Evolutionary conservation across 2,888 invertebrate species (phyloP), one percentile per base, ranked within the genome.

Genomic region (Drosophila bunnanda): DNA sequence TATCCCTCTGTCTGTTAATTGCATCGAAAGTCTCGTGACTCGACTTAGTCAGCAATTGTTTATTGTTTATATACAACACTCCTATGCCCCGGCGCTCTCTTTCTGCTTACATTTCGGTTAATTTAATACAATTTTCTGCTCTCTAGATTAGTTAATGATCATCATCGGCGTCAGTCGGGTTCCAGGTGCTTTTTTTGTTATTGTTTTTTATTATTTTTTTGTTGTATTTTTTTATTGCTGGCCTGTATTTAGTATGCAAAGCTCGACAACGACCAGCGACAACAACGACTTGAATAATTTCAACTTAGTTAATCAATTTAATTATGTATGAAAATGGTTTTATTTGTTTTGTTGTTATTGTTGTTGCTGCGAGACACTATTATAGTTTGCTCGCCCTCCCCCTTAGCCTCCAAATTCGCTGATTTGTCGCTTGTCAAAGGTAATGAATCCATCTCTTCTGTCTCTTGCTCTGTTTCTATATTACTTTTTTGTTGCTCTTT

Each of bases 51-150:
- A 78, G 75, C 66, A 56, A 57, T 50, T 66, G 54, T 46, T 55
- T 60, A 60, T 60, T 60, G 50, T 60, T 53, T 36, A 36, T 36
- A 36, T 32, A 22, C 28, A 17, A 22, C 28, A 17, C 61, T 54
- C 53, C 34, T 32, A 9, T 34, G 34, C 34, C 34, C 50, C 57
- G 13, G 4, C 32, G 32, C 32, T 32, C 50, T 38, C 32, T 53
- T 38, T 12, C 46, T 25, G 43, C 30, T 53, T 36, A 46, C 48
- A 46, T 54, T 39, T 71, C 43, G 44, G 61, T 56, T 70, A 75
- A 80, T 73, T 78, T 71, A 68, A 80, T 82, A 77, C 65, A 82
- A 80, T 80, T 80, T 82, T 80, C 82, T 82, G 80, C 80, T 78
- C 78, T 73, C 74, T 80, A 68, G 69, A 82, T 79, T 73, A 61